phyloP scores from a whole-genome alignment of 2,888 invertebrate species.

The Watsonalla binaria region DNA sequence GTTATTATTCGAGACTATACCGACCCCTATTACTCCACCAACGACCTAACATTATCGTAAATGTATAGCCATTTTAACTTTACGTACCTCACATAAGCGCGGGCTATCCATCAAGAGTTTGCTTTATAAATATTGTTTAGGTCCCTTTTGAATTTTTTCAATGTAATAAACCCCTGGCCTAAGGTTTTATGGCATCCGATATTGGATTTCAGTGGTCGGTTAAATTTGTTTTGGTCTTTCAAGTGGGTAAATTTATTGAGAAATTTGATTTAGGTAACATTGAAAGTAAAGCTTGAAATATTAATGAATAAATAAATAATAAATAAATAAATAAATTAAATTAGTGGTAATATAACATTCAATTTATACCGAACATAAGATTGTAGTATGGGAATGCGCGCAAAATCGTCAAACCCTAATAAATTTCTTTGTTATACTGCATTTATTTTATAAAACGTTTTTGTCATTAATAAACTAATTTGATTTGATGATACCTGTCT shows the following conservation, averaged over 20 bases:
- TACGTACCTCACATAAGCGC: conserved; percentile 47
- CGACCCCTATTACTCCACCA: conserved; percentile 47
- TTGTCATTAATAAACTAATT: too few relatives aligned
- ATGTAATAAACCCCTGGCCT: neutral
- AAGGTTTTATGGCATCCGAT: neutral
- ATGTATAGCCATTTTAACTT: conserved; percentile 61
- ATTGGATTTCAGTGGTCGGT: neutral
- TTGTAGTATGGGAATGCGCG: too few relatives aligned
- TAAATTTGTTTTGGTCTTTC: neutral
- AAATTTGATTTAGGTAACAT: too few relatives aligned
- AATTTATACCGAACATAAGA: too few relatives aligned
- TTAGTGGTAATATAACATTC: too few relatives aligned
- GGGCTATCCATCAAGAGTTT: conserved; percentile 32
- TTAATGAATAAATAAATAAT: too few relatives aligned
- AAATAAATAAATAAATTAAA: too few relatives aligned
- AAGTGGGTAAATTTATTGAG: neutral
- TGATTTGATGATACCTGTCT: too few relatives aligned
- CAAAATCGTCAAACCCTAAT: too few relatives aligned
- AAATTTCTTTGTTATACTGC: too few relatives aligned
- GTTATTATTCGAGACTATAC: conserved; percentile 40
- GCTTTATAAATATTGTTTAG: conserved; percentile 22
- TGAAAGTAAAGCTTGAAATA: too few relatives aligned
- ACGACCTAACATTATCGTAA: conserved; percentile 58
- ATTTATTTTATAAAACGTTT: too few relatives aligned
- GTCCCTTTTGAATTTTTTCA: conserved; percentile 11